Conservation (phyloP, 2,797 vertebrate species). For the Acanthis flammea region DNA sequence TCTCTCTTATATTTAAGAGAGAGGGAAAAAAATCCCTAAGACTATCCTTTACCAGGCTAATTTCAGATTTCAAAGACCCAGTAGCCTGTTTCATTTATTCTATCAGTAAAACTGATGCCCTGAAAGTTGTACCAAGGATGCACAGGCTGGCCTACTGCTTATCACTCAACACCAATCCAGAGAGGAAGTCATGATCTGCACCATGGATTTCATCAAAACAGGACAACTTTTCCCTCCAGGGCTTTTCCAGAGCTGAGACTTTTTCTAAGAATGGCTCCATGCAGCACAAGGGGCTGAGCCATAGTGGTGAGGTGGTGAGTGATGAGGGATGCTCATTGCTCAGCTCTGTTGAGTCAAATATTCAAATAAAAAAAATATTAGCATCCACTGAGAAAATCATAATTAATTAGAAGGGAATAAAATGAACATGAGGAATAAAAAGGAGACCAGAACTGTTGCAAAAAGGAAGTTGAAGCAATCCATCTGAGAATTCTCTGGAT, state of each 20-base stretch:
- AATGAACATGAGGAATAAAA: constrained; percentile 1
- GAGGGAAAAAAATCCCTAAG: neutral
- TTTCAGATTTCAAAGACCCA: neutral
- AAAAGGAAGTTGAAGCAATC: neutral
- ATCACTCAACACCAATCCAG: neutral
- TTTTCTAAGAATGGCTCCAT: neutral
- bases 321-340: neutral
- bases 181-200: neutral
- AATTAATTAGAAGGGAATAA: constrained; percentile 46
- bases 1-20: neutral
- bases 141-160: neutral
- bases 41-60: neutral
- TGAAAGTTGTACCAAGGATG: neutral
- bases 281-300: rapidly evolving
- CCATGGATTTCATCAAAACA: neutral
- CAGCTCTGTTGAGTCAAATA: constrained; percentile 24
- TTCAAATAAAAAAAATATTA: neutral
- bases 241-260: neutral
- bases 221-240: neutral
- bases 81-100: neutral
- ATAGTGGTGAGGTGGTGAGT: rapidly evolving
- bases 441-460: neutral
- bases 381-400: neutral
- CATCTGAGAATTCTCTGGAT: constrained; percentile 20
- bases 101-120: neutral